These are phyloP conservation scores for Rhysida immarginata DNA, from an alignment of 1,140 invertebrate genomes.

Conservation along the genomic window DNA sequence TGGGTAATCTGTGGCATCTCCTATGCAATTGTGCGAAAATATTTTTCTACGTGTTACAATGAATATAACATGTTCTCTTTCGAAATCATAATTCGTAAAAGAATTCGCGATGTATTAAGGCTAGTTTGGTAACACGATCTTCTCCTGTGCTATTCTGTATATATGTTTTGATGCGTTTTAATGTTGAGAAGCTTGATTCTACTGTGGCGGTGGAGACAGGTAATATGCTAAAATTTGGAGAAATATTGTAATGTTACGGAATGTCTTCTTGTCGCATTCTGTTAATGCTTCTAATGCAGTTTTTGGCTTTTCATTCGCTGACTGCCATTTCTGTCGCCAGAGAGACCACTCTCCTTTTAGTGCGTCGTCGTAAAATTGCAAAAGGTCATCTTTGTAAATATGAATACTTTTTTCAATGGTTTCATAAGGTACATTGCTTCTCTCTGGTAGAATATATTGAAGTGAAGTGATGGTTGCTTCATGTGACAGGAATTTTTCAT, in stretches of 20 bases:
- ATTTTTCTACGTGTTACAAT: too few relatives aligned
- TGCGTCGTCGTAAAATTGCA: not conserved
- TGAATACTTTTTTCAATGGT: not conserved
- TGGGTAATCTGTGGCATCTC: too few relatives aligned
- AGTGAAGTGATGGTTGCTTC: not conserved
- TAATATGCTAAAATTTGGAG: not conserved
- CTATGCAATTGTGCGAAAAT: too few relatives aligned
- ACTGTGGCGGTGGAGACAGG: not conserved
- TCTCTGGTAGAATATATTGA: not conserved
- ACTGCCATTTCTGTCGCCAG: not conserved
- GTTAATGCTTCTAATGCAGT: not conserved
- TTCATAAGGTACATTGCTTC: not conserved
- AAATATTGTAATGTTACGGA: not conserved
- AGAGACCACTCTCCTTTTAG: not conserved
- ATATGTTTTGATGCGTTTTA: not conserved
- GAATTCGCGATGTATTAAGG: not conserved
- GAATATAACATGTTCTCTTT: too few relatives aligned
- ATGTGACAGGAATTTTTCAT: not conserved
- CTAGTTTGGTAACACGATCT: not conserved
- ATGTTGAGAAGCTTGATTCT: not conserved
- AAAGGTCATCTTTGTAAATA: not conserved
- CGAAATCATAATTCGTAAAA: too few relatives aligned
- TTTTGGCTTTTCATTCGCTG: not conserved
- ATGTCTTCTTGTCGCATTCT: not conserved
- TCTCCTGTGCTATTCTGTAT: not conserved